Evolutionary conservation across 2,888 invertebrate genomes (phyloP).

Genomic region (Apantesis nais): DNA sequence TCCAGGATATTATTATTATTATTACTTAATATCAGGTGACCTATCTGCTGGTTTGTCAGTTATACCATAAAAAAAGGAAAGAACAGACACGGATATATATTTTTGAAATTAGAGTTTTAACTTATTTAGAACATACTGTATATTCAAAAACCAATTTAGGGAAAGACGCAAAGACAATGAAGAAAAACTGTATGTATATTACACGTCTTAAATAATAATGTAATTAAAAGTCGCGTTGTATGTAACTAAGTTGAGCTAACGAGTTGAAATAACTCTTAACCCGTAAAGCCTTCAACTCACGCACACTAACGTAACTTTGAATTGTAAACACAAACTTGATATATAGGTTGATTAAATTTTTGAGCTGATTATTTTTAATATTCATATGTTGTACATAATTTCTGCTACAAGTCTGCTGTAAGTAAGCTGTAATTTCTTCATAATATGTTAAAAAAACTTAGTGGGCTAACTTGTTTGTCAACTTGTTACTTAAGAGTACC

Average conservation of each 20-base stretch:
- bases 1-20: too few species aligned
- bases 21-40: too few species aligned
- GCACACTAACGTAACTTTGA: slow-evolving; percentile 40
- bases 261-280: slow-evolving; percentile 61
- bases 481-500: too few species aligned
- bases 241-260: slow-evolving; percentile 56
- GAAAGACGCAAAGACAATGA: not conserved
- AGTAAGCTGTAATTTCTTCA: too few species aligned
- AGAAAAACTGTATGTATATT: not conserved
- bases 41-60: too few species aligned
- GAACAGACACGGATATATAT: not conserved
- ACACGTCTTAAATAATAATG: slow-evolving; percentile 52
- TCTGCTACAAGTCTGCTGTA: too few species aligned
- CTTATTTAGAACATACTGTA: not conserved
- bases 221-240: slow-evolving; percentile 60
- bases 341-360: slow-evolving; percentile 32
- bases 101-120: too few species aligned
- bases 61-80: not conserved
- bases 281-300: slow-evolving; percentile 39
- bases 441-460: too few species aligned
- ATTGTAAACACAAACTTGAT: slow-evolving; percentile 30
- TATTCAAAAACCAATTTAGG: not conserved
- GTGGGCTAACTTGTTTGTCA: too few species aligned
- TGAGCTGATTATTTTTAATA: not conserved
- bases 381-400: too few species aligned